Conservation (phyloP, 2,113 vertebrate species). For the Alaudala cheleensis region DNA sequence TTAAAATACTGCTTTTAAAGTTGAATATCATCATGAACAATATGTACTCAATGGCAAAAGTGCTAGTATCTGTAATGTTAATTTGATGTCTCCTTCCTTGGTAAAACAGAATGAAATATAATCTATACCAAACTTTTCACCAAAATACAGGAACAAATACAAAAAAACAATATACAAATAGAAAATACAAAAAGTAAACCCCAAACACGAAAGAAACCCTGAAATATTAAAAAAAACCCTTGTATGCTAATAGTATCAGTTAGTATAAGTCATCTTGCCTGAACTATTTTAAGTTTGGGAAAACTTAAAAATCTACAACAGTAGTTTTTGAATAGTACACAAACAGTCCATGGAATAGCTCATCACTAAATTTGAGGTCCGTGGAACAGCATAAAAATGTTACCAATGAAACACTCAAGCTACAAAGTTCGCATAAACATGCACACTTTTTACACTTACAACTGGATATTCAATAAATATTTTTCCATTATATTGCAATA, state of each 20-base stretch:
- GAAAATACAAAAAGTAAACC: too few species aligned
- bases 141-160: neutral
- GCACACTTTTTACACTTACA: neutral
- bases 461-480: neutral
- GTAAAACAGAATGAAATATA: neutral
- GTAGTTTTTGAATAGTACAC: neutral
- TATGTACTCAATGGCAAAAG: neutral
- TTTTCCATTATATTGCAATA: neutral
- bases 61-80: neutral
- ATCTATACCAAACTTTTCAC: neutral
- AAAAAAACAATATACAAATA: neutral
- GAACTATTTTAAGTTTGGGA: neutral
- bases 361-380: neutral
- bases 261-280: neutral
- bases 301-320: neutral
- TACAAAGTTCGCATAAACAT: neutral
- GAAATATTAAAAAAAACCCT: accelerated
- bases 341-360: neutral
- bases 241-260: neutral
- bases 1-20: neutral
- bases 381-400: neutral
- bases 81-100: neutral
- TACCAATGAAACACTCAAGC: neutral
- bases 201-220: accelerated
- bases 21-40: neutral